Conservation (phyloP, 2,797 vertebrate species). For the Neosilurus hyrtlii region DNA sequence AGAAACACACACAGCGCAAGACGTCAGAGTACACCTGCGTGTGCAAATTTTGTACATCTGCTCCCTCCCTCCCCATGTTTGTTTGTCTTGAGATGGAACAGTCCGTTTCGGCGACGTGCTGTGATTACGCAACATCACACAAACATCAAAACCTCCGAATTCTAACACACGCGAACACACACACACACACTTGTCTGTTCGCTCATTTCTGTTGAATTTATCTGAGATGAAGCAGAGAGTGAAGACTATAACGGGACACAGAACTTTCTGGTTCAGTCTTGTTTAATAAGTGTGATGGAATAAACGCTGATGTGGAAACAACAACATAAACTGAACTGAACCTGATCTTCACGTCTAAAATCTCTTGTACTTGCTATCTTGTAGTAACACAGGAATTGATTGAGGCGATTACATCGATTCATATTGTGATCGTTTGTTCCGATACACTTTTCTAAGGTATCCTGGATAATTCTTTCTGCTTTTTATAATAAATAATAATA, state of each 20-base stretch:
- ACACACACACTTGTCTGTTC: not conserved
- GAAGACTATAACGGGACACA: too few relatives aligned
- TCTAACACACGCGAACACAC: not conserved
- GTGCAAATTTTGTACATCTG: not conserved
- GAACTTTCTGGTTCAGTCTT: not conserved
- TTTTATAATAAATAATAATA: too few relatives aligned
- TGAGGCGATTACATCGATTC: too few relatives aligned
- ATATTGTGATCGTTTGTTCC: too few relatives aligned
- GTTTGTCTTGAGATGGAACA: not conserved
- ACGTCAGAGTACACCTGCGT: not conserved
- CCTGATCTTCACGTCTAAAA: too few relatives aligned
- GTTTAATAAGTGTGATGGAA: not conserved
- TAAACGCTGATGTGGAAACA: not conserved
- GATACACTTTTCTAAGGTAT: too few relatives aligned
- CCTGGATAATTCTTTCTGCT: too few relatives aligned
- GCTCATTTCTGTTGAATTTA: too few relatives aligned
- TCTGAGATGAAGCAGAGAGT: too few relatives aligned
- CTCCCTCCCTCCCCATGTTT: not conserved
- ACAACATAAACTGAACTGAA: too few relatives aligned
- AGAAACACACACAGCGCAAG: constrained; percentile 36
- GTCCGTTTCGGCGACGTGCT: not conserved
- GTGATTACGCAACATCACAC: not conserved
- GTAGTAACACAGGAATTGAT: too few relatives aligned
- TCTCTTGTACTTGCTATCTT: too few relatives aligned
- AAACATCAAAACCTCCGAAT: not conserved